Evolutionary conservation across 2,888 invertebrate species (phyloP), one percentile per base, ranked within the genome.

Genomic region (Drosophila vallismaia): DNA sequence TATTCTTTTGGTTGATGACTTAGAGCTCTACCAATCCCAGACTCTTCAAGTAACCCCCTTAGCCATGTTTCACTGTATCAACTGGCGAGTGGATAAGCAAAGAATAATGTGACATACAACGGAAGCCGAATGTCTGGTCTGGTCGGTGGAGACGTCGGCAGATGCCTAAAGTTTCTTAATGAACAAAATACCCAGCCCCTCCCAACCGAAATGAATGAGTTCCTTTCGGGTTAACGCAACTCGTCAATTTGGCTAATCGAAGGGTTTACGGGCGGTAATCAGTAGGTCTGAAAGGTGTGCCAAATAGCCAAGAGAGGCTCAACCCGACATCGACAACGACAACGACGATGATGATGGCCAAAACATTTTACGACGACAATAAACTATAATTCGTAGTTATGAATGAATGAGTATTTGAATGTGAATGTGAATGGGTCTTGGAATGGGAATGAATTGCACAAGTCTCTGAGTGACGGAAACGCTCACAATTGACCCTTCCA

Each of bases 171-270:
- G 70, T 64, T 70, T 70, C 46, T 52, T 70, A 70, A 70, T 70
- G 70, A 70, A 73, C 64, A 45, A 45, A 51, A 50, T 42, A 45
- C 51, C 28, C 12, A 33, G 19, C 54, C 29, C 28, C 28, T 6
- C 28, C 28, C 28, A 28, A 6, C 28, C 28, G 19, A 24, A 44
- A 44, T 50, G 62, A 29, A 38, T 19, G 40, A 49, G 49, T 33
- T 44, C 33, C 64, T 50, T 50, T 28, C 8, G 10, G 33, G 19
- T 42, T 48, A 57, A 67, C 46, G 14, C 60, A 70, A 59, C 77
- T 75, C 69, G 76, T 68, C 82, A 85, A 87, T 85, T 81, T 87
- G 76, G 83, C 86, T 80, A 80, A 80, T 81, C 88, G 79, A 87
- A 71, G 75, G 19, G 55, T 64, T 74, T 71, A 63, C 52, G 67